Evolutionary conservation across 30 jellyfish, hydroid and myxozoan species (phyloP).

Genomic region (Hydra vulgaris): DNA sequence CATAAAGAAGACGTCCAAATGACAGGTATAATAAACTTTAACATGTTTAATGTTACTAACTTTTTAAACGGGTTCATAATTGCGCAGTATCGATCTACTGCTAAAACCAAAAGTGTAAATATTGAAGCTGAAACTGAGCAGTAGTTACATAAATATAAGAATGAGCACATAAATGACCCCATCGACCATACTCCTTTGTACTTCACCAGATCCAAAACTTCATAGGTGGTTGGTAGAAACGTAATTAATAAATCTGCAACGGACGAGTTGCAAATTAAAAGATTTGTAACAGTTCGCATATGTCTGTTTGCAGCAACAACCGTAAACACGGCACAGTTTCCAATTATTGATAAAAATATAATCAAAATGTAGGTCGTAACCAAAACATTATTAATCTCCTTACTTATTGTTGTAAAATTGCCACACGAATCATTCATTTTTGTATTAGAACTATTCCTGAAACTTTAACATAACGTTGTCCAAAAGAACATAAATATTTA

Average conservation of each 20-base stretch:
- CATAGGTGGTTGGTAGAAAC: constrained; percentile 53
- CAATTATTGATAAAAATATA: constrained; percentile 35
- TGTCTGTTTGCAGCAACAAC: constrained; percentile 35
- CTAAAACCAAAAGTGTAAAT: constrained; percentile 35
- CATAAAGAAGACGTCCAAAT: constrained; percentile 54
- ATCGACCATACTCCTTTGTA: constrained; percentile 57
- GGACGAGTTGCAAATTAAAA: constrained; percentile 51
- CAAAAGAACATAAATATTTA: not conserved
- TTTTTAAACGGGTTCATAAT: constrained; percentile 45
- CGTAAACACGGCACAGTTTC: constrained; percentile 38
- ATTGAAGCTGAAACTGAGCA: constrained; percentile 65
- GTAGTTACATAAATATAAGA: constrained; percentile 36
- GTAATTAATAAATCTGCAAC: constrained; percentile 69
- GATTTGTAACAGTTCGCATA: constrained; percentile 64
- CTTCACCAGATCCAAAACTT: constrained; percentile 24
- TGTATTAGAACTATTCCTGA: no score
- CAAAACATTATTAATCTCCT: not conserved
- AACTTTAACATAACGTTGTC: no score
- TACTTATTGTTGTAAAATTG: not conserved
- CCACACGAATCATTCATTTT: not conserved
- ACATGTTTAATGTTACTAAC: constrained; percentile 18
- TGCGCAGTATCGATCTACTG: constrained; percentile 74
- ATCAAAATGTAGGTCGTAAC: constrained; percentile 5
- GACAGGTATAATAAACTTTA: constrained; percentile 23
- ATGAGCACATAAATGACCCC: constrained; percentile 59